Base-by-base conservation (phyloP, 2,113 vertebrate species). In the Microtus montanus region DNA sequence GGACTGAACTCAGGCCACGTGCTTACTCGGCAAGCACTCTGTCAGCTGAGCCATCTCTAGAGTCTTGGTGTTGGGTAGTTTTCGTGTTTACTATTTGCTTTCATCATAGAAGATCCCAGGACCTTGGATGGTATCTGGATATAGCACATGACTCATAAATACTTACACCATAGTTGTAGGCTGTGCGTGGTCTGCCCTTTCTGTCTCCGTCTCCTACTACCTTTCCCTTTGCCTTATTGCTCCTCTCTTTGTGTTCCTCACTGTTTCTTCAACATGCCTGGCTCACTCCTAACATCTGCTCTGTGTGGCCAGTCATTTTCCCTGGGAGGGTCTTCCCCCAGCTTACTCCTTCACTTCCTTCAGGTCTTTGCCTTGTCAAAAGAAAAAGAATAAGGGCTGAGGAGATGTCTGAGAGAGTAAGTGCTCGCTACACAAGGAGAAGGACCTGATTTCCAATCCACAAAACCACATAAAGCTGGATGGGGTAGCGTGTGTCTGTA, bases 11-110 rank as follows among this genome's bases (percentile, higher is more conserved):
- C 80, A 63, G 1, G 54, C 79, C 52, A 41, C 22, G 17, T 63
- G 58, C 58, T 63, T 41, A 3, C 13, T 24, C 22, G 28, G 35
- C 80, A 63, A 83, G 52, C 12, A 4, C 54, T 38, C 80, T 38
- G 17, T 28, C 12, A 63, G 24, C n/a, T 28, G 79, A 82, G n/a
- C 35, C 79, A 61, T 58, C 20, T 38, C 35, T 52, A n/a, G 28
- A 41, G 52, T 61, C 35, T 61, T n/a, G 22, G 35, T 41, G 41
- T n/a, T 41, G n/a, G 58, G n/a, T 14, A 17, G 22, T 58, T 63
- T 41, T 41, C n/a, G 12, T 63, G 22, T 61, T 83, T 63, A 8
- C 87, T 95, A 8, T 89, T 96, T 93, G 44, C 41, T 95, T 93
- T 52, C 38, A 47, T 90, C 58, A 88, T 35, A 49, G 52, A 95